Percentiles rank a stretch among this genome's conserved stretches.
These are phyloP conservation scores for Pseudopodoces humilis DNA, from an alignment of 2,113 vertebrate species.

Conservation along the genomic window DNA sequence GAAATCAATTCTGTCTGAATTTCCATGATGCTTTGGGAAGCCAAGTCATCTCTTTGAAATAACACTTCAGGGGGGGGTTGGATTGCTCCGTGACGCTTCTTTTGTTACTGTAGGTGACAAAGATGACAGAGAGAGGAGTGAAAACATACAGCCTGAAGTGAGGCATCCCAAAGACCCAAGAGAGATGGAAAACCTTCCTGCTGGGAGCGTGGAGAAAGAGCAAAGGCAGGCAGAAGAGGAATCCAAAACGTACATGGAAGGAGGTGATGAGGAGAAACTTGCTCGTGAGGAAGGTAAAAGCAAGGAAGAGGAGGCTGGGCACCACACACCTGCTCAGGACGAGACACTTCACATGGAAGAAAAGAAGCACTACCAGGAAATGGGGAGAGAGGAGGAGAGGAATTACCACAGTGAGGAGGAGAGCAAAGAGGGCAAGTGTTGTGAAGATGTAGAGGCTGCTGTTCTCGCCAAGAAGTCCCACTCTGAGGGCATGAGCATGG, in stretches of 20 bases:
- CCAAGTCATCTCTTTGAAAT: not conserved
- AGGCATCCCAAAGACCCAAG: conserved; percentile 58
- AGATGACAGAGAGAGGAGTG: conserved; percentile 66
- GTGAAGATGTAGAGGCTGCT: not conserved
- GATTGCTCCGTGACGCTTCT: not conserved
- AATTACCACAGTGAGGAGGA: conserved; percentile 21
- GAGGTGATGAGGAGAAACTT: conserved; percentile 61
- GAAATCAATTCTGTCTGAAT: not conserved
- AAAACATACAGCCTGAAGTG: conserved; percentile 57
- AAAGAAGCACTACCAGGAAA: conserved; percentile 14
- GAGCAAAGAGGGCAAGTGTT: conserved; percentile 23
- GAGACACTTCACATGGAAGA: conserved; percentile 8
- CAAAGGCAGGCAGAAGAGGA: conserved; percentile 57
- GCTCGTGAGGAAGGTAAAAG: conserved; percentile 26
- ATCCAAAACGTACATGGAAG: conserved; percentile 56
- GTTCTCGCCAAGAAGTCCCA: conserved; percentile 37
- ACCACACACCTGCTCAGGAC: not conserved
- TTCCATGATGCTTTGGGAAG: not conserved
- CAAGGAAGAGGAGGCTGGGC: conserved; percentile 31
- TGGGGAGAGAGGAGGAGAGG: conserved; percentile 11
- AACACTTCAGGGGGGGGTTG: not conserved
- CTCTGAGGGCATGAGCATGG: not conserved
- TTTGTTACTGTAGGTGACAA: conserved; percentile 73
- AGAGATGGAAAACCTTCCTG: conserved; percentile 47
- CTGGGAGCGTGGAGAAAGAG: conserved; percentile 48